Evolutionary conservation across 1,140 invertebrate genomes (phyloP).

Genomic region (Zaprionus ghesquierei): DNA sequence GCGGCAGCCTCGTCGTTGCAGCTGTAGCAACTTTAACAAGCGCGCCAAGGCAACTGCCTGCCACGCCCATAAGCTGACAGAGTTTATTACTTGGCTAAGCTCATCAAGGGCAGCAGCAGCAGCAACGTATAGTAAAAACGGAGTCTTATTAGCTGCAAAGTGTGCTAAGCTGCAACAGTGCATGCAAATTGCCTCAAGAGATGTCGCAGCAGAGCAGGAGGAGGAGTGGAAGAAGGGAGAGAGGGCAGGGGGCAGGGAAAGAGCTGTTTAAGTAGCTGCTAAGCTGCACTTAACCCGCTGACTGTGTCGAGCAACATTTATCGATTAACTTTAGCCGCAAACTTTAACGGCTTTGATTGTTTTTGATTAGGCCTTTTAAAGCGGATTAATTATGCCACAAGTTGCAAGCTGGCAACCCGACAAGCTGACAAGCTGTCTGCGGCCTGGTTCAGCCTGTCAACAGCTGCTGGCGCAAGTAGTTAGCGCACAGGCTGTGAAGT

Average conservation of each 20-base stretch:
- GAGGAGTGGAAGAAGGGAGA: background rate
- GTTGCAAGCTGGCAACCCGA: slow-evolving; percentile 39
- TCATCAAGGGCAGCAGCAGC: background rate
- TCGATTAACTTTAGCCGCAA: slow-evolving; percentile 23
- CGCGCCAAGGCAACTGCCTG: background rate
- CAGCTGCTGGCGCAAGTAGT: slow-evolving; percentile 63
- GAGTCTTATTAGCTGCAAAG: slow-evolving; percentile 72
- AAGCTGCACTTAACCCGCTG: slow-evolving; percentile 4
- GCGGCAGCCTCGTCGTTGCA: background rate
- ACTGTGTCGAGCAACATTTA: slow-evolving; percentile 3
- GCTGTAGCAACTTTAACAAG: slow-evolving; percentile 40
- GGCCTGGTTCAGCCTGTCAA: too few species aligned
- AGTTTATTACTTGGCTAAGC: slow-evolving; percentile 51
- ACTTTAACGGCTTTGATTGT: slow-evolving; percentile 28
- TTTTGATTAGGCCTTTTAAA: slow-evolving; percentile 36
- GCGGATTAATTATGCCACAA: slow-evolving; percentile 64
- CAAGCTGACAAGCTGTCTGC: background rate
- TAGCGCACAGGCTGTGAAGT: slow-evolving; percentile 33
- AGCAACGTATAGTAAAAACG: slow-evolving; percentile 46
- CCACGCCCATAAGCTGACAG: slow-evolving; percentile 40
- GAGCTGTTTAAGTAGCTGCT: background rate
- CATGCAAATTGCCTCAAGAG: slow-evolving; percentile 6
- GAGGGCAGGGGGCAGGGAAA: background rate
- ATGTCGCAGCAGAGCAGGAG: background rate
- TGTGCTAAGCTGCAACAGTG: slow-evolving; percentile 29